A percentile compares a stretch with the other conserved stretches of the same genome.
Evolutionary conservation across 2,113 vertebrate species (phyloP).

Genomic region (Leptobrachium leishanense): DNA sequence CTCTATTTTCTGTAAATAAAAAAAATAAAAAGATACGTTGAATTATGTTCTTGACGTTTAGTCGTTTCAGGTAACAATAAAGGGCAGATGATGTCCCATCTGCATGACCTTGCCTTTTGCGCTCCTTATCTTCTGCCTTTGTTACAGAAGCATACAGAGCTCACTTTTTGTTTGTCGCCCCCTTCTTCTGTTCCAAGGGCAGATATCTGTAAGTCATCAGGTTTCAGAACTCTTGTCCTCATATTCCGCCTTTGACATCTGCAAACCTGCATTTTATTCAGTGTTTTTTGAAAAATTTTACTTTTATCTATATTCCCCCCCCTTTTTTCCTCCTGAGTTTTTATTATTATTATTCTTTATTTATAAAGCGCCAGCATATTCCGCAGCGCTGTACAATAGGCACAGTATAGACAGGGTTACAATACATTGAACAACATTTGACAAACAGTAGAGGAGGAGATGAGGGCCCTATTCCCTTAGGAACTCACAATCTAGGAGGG

Average conservation of each 20-base stretch:
- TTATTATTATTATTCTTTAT: too few species aligned
- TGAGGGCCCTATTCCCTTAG: too few species aligned
- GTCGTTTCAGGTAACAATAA: background rate
- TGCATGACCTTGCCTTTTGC: constrained; percentile 8
- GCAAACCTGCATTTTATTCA: too few species aligned
- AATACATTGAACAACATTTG: too few species aligned
- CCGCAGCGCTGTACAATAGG: too few species aligned
- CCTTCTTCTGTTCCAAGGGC: constrained; percentile 15
- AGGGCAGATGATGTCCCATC: background rate
- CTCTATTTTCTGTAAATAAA: background rate
- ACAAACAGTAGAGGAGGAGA: too few species aligned
- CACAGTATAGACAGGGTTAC: too few species aligned
- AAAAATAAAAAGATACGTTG: background rate
- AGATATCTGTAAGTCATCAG: constrained; percentile 3
- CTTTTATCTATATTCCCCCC: background rate
- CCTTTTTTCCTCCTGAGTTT: background rate
- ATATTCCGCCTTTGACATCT: background rate
- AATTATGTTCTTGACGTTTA: constrained; percentile 11
- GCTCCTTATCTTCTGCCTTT: background rate
- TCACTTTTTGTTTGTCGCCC: background rate
- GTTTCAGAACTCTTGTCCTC: constrained; percentile 15
- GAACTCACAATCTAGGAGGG: too few species aligned
- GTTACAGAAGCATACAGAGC: background rate
- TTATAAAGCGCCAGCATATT: too few species aligned
- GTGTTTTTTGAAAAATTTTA: too few species aligned